Evolutionary conservation across 2,888 invertebrate species (phyloP).

Genomic region (Harpalus rubripes): DNA sequence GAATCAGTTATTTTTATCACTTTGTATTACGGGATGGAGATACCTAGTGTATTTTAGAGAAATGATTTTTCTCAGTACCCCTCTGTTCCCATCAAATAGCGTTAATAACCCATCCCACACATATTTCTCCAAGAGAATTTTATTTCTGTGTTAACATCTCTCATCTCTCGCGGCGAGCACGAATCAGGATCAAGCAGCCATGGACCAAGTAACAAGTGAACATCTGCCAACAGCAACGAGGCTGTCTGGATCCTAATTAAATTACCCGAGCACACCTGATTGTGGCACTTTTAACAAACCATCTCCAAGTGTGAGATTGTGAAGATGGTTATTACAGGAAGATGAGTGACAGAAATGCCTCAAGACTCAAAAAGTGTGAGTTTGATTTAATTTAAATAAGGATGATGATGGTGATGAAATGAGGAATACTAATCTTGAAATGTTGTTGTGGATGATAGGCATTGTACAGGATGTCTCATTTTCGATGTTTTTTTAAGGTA

Average conservation of each 20-base stretch:
- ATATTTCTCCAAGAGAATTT: slow-evolving; percentile 25
- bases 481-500: too few species aligned
- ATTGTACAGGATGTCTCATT: too few species aligned
- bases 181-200: slow-evolving; percentile 35
- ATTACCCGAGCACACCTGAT: slow-evolving; percentile 61
- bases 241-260: slow-evolving; percentile 44
- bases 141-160: slow-evolving; percentile 52
- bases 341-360: slow-evolving; percentile 25
- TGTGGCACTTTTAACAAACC: slow-evolving; percentile 44
- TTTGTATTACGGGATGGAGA: too few species aligned
- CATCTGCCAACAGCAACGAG: slow-evolving; percentile 55
- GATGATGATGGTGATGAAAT: neutral
- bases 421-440: neutral
- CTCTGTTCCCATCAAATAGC: slow-evolving; percentile 16
- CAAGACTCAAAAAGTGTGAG: slow-evolving; percentile 11
- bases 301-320: slow-evolving; percentile 35
- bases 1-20: too few species aligned
- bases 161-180: slow-evolving; percentile 20
- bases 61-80: slow-evolving; percentile 11
- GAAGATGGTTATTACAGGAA: slow-evolving; percentile 33
- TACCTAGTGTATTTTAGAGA: neutral
- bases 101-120: slow-evolving; percentile 52
- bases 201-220: slow-evolving; percentile 36
- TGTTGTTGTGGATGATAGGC: too few species aligned
- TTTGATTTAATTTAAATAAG: slow-evolving; percentile 40